These are phyloP conservation scores for Dreissena polymorpha DNA, from an alignment of 1,140 invertebrate species.

Conservation along the genomic window DNA sequence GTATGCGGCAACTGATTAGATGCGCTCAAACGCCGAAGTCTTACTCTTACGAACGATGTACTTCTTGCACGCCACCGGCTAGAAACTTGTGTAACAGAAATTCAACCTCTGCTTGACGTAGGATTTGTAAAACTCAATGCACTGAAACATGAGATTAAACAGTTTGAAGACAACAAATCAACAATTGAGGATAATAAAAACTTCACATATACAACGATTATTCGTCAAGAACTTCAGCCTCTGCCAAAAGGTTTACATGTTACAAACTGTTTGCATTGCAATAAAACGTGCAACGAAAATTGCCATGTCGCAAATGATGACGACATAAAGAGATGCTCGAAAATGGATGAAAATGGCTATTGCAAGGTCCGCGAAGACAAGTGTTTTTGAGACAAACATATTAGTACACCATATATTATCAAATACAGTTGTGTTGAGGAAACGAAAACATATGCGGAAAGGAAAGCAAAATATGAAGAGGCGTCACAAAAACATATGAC, in stretches of 20 bases:
- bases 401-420: too few relatives aligned
- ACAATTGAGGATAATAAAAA: conserved; percentile 50
- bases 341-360: too few relatives aligned
- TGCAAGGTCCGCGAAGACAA: too few relatives aligned
- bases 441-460: too few relatives aligned
- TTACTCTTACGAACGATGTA: conserved; percentile 30
- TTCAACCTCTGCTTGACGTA: conserved; percentile 2
- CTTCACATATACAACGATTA: conserved; percentile 27
- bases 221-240: neutral
- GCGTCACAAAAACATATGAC: too few relatives aligned
- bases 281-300: conserved; percentile 46
- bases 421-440: too few relatives aligned
- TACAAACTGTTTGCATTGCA: conserved; percentile 51
- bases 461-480: too few relatives aligned
- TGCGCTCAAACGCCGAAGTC: conserved; percentile 21
- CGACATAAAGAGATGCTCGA: too few relatives aligned
- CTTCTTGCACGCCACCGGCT: conserved; percentile 10
- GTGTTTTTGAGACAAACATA: too few relatives aligned
- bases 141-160: conserved; percentile 6
- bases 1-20: conserved; percentile 11
- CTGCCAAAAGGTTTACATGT: conserved; percentile 33
- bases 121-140: conserved; percentile 29
- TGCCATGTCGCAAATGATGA: too few relatives aligned
- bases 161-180: conserved; percentile 22
- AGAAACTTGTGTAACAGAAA: neutral